These are phyloP conservation scores for Nematostella vectensis DNA, from an alignment of 92 coral and sea anemone genomes.

Conservation along the genomic window DNA sequence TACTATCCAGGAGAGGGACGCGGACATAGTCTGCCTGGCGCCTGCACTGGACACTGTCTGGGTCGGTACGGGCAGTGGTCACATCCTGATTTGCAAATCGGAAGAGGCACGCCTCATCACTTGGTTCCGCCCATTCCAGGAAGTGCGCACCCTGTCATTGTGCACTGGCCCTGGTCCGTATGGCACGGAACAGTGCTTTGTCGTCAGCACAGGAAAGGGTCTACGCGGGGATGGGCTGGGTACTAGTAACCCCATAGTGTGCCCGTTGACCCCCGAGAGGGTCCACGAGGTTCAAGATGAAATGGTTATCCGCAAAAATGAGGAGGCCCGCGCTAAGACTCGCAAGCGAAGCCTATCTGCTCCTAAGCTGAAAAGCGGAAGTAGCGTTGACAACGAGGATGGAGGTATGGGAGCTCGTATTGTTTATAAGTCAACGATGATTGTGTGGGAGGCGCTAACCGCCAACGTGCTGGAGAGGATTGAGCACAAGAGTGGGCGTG, in stretches of 20 bases:
- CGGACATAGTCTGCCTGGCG: slow-evolving; percentile 63
- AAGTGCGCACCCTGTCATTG: slow-evolving; percentile 71
- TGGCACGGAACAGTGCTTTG: slow-evolving; percentile 74
- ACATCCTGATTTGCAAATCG: slow-evolving; percentile 67
- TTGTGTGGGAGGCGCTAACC: slow-evolving; percentile 70
- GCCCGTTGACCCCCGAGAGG: slow-evolving; percentile 67
- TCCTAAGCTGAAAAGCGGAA: slow-evolving; percentile 7
- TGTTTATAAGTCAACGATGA: slow-evolving; percentile 43
- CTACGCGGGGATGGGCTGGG: slow-evolving; percentile 61
- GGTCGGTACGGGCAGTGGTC: slow-evolving; percentile 88
- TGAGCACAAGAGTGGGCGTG: slow-evolving; percentile 66
- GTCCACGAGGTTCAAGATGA: slow-evolving; percentile 45
- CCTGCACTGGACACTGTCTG: slow-evolving; percentile 78
- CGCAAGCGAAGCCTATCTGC: slow-evolving; percentile 2
- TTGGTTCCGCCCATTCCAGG: slow-evolving; percentile 76
- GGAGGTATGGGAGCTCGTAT: slow-evolving; percentile 10
- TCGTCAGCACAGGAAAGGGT: slow-evolving; percentile 79
- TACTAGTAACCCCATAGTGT: slow-evolving; percentile 51
- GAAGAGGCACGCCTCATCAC: slow-evolving; percentile 60
- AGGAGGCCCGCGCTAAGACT: slow-evolving; percentile 8
- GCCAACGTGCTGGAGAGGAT: slow-evolving; percentile 51
- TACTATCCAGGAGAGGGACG: slow-evolving; percentile 22
- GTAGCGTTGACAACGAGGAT: slow-evolving; percentile 10
- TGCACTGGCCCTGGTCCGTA: slow-evolving; percentile 86
- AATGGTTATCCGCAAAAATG: slow-evolving; percentile 1